Percentiles rank a stretch among this genome's conserved stretches.
phyloP scores from a whole-genome alignment of 2,888 invertebrate species.

The Hyposoter didymator region DNA sequence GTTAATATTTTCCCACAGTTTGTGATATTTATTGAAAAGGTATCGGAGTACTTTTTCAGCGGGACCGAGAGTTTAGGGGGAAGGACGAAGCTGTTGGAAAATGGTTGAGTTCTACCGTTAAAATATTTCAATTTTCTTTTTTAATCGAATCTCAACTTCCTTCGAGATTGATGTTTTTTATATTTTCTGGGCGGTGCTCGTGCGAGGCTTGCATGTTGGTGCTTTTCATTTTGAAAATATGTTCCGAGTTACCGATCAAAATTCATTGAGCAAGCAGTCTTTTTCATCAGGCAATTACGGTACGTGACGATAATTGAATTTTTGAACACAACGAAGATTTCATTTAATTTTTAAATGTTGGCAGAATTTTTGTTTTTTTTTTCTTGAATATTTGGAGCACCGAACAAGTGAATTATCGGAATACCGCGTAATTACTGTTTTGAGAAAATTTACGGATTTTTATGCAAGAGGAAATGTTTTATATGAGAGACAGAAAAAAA shows the following conservation, averaged over 20 bases:
- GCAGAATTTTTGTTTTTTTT: no score
- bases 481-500: not conserved
- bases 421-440: not conserved
- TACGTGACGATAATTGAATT: no score
- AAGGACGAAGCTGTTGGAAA: not conserved
- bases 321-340: no score
- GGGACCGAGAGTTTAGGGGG: not conserved
- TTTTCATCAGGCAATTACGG: not conserved
- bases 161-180: not conserved
- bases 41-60: not conserved
- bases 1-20: conserved; percentile 2
- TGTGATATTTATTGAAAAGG: not conserved
- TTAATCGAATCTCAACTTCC: not conserved
- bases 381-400: no score
- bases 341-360: no score
- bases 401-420: not conserved
- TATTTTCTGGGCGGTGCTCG: no score
- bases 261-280: not conserved
- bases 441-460: not conserved
- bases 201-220: not conserved
- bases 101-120: not conserved
- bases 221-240: not conserved
- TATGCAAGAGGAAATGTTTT: not conserved
- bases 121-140: not conserved
- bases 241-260: not conserved